Conservation (phyloP, 2,888 invertebrate genomes). For the Pomacea canaliculata region DNA sequence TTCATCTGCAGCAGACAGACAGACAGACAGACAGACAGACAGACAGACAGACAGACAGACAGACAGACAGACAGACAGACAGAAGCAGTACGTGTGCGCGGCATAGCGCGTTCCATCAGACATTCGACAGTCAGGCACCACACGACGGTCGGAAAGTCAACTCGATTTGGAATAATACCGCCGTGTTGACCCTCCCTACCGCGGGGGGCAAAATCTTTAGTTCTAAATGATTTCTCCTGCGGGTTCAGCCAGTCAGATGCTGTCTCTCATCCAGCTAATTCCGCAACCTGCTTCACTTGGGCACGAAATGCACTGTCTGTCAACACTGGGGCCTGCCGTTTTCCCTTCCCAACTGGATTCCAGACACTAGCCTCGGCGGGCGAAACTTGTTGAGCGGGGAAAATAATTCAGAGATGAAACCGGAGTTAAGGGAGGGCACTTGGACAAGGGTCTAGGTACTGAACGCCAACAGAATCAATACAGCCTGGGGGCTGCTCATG, state of each 20-base stretch:
- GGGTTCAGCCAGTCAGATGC: neutral
- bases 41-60: too few species aligned
- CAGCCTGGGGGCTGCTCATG: too few species aligned
- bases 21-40: too few species aligned
- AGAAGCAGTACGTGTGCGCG: too few species aligned
- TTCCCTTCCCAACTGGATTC: neutral
- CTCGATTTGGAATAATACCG: neutral
- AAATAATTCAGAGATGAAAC: too few species aligned
- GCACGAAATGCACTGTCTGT: slow-evolving; percentile 5
- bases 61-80: too few species aligned
- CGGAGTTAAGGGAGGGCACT: too few species aligned
- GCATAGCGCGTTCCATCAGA: neutral
- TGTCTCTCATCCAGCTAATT: neutral
- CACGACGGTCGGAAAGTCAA: neutral
- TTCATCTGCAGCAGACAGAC: too few species aligned
- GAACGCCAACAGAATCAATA: too few species aligned
- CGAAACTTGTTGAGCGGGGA: too few species aligned
- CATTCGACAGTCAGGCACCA: neutral
- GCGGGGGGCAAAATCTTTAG: slow-evolving; percentile 5
- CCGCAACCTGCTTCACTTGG: neutral
- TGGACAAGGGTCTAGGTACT: too few species aligned
- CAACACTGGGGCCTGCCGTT: slow-evolving; percentile 1
- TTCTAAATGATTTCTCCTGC: slow-evolving; percentile 7
- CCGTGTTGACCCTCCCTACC: neutral
- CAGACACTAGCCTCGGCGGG: too few species aligned